These are phyloP conservation scores for Euphonia xanthogaster DNA, from an alignment of 2,797 vertebrate species.

Conservation along the genomic window DNA sequence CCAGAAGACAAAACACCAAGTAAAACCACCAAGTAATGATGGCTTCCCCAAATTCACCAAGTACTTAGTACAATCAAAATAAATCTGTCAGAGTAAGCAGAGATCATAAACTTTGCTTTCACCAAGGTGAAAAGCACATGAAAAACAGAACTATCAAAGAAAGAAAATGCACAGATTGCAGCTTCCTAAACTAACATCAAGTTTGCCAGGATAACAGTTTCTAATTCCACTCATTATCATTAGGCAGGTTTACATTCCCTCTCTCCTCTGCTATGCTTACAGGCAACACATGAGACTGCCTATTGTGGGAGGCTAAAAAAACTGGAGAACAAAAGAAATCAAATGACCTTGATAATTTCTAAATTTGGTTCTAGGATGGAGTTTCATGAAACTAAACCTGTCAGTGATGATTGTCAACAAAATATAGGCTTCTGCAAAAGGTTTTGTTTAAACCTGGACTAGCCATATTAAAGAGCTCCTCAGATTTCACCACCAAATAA, in stretches of 20 bases:
- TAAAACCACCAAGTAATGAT: background rate
- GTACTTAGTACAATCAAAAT: background rate
- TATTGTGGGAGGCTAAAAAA: background rate
- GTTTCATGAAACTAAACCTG: background rate
- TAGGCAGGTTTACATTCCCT: background rate
- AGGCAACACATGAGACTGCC: background rate
- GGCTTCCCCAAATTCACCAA: background rate
- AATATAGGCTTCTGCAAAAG: background rate
- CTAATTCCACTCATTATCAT: background rate
- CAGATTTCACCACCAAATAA: background rate
- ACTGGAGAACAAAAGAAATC: background rate
- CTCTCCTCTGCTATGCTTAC: background rate
- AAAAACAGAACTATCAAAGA: background rate
- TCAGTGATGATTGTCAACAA: background rate
- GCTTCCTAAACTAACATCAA: background rate
- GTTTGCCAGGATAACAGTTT: background rate
- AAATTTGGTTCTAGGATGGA: background rate
- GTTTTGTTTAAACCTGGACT: constrained; percentile 11
- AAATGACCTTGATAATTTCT: background rate
- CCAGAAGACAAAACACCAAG: background rate
- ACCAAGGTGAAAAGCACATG: background rate
- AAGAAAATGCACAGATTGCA: background rate
- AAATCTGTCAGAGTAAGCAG: background rate
- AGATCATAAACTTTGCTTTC: background rate
- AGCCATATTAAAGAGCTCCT: background rate